A percentile compares a stretch with the other conserved stretches of the same genome.
Evolutionary conservation across 1,140 invertebrate genomes (phyloP).

Genomic region (Caerostris extrusa): DNA sequence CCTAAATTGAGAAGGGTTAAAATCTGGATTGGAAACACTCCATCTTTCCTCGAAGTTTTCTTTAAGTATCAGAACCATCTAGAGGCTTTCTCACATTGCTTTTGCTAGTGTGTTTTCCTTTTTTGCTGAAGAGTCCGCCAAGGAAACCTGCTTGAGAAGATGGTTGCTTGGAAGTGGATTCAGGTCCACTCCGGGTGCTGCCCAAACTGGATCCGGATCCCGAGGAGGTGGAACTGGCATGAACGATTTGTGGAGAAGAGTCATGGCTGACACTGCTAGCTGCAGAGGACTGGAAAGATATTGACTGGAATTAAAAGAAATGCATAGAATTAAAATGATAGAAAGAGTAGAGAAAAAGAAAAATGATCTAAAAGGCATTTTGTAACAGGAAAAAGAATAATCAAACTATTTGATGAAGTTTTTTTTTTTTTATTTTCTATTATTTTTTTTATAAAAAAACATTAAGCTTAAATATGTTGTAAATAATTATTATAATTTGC

Average conservation of each 20-base stretch:
- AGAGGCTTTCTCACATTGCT: conserved; percentile 65
- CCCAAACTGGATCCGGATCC: conserved; percentile 79
- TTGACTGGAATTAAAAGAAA: conserved; percentile 78
- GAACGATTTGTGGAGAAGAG: conserved; percentile 81
- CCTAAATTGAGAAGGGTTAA: not conserved
- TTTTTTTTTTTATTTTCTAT: no score
- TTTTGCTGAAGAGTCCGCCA: conserved; percentile 85
- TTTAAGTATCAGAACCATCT: conserved; percentile 52
- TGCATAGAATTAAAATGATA: conserved; percentile 74
- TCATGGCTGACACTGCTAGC: conserved; percentile 86
- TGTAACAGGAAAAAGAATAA: no score
- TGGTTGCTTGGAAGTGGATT: conserved; percentile 81
- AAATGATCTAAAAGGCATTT: not conserved
- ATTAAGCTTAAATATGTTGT: no score
- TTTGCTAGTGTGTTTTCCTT: conserved; percentile 72
- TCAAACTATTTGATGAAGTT: no score
- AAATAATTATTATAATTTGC: no score
- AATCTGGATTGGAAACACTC: not conserved
- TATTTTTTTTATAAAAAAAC: no score
- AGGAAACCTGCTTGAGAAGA: conserved; percentile 85
- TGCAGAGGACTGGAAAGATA: conserved; percentile 83
- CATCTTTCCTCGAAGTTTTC: not conserved
- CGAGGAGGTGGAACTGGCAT: conserved; percentile 67
- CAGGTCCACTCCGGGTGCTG: conserved; percentile 80
- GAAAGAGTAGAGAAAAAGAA: conserved; percentile 19